A percentile compares a stretch with the other conserved stretches of the same genome.
Evolutionary conservation across 2,113 vertebrate species (phyloP).

Genomic region (Solea senegalensis): DNA sequence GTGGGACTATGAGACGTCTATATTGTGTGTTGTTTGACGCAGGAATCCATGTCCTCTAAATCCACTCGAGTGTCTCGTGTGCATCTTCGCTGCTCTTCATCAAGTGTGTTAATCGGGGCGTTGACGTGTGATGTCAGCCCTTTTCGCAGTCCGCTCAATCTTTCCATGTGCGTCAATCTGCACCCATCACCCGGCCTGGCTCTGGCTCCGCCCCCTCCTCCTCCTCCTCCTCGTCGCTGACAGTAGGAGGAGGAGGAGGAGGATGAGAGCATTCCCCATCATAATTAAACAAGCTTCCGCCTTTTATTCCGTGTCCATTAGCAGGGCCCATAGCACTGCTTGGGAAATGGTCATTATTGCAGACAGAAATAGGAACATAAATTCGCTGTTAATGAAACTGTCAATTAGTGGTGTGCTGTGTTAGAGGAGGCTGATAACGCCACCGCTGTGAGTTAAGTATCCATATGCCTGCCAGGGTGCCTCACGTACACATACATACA

Average conservation of each 20-base stretch:
- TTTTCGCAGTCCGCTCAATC: slow-evolving; percentile 12
- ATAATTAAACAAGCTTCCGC: slow-evolving; percentile 89
- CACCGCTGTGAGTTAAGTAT: slow-evolving; percentile 69
- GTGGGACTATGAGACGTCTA: too few species aligned
- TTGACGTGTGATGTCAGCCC: neutral
- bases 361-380: slow-evolving; percentile 93
- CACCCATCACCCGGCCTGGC: slow-evolving; percentile 12
- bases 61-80: too few species aligned
- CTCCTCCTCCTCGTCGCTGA: slow-evolving; percentile 28
- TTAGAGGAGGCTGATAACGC: slow-evolving; percentile 84
- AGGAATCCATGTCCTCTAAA: too few species aligned
- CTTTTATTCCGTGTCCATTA: slow-evolving; percentile 88
- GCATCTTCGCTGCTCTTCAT: neutral
- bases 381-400: slow-evolving; percentile 95
- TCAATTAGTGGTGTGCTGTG: slow-evolving; percentile 88
- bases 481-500: slow-evolving; percentile 17
- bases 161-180: slow-evolving; percentile 18
- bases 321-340: slow-evolving; percentile 81
- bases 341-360: slow-evolving; percentile 89
- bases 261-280: slow-evolving; percentile 62
- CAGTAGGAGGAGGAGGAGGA: neutral
- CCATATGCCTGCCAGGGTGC: slow-evolving; percentile 65
- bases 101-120: neutral
- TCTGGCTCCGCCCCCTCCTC: slow-evolving; percentile 1
- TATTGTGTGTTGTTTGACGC: too few species aligned